Evolutionary conservation across 2,113 vertebrate species (phyloP).

Genomic region (Naja naja): DNA sequence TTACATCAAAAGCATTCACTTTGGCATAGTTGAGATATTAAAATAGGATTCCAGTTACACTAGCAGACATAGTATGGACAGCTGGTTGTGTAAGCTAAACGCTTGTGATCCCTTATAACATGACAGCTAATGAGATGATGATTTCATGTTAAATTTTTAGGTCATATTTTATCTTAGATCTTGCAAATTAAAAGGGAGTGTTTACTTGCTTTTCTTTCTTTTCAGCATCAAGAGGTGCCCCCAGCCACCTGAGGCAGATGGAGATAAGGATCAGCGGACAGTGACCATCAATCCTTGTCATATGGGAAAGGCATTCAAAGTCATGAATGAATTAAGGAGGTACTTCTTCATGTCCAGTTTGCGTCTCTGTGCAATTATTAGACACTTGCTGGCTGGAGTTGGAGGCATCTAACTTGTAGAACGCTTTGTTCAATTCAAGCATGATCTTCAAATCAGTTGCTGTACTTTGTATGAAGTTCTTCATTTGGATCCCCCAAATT

Average conservation of each 20-base stretch:
- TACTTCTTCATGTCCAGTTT: constrained; percentile 58
- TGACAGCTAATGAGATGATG: background rate
- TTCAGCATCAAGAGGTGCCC: constrained; percentile 69
- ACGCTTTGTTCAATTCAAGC: background rate
- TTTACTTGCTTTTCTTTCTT: constrained; percentile 28
- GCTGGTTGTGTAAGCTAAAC: constrained; percentile 3
- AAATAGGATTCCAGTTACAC: constrained; percentile 5
- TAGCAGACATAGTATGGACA: background rate
- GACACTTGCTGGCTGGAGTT: background rate
- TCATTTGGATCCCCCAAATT: background rate
- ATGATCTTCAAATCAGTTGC: background rate
- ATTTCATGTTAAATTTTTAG: constrained; percentile 31
- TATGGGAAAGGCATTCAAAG: constrained; percentile 92
- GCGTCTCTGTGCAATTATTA: constrained; percentile 26
- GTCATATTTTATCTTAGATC: background rate
- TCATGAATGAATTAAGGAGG: constrained; percentile 95
- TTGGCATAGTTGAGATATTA: background rate
- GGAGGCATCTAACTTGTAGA: background rate
- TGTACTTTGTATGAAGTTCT: background rate
- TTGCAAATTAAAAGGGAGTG: background rate
- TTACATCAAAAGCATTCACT: constrained; percentile 10
- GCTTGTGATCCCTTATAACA: background rate
- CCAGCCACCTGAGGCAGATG: constrained; percentile 69
- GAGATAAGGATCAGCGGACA: constrained; percentile 81
- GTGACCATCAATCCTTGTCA: constrained; percentile 86